Evolutionary conservation across 2,888 invertebrate genomes (phyloP).

Genomic region (Philereme transversata): DNA sequence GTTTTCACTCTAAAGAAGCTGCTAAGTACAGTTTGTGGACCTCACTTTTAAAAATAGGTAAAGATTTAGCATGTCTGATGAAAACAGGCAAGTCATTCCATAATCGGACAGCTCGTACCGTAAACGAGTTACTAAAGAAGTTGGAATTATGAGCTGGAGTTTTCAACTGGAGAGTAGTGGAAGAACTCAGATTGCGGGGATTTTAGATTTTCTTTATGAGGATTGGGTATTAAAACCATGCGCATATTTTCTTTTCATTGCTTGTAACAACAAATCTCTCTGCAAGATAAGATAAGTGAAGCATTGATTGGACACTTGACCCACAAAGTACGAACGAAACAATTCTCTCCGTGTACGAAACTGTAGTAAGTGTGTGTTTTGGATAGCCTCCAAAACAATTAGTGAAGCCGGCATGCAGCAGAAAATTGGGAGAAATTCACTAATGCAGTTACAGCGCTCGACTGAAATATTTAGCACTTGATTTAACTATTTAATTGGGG

Average conservation of each 20-base stretch:
- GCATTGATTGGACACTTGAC: slow-evolving; percentile 29
- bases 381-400: slow-evolving; percentile 81
- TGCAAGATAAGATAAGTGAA: slow-evolving; percentile 6
- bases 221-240: too few species aligned
- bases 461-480: slow-evolving; percentile 45
- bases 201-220: too few species aligned
- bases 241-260: slow-evolving; percentile 13
- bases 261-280: slow-evolving; percentile 21
- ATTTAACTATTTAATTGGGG: slow-evolving; percentile 38
- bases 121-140: too few species aligned
- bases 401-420: slow-evolving; percentile 63
- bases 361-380: slow-evolving; percentile 78
- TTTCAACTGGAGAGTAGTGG: too few species aligned
- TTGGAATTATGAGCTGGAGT: too few species aligned
- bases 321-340: slow-evolving; percentile 33
- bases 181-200: too few species aligned
- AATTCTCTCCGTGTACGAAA: slow-evolving; percentile 61
- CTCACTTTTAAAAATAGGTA: too few species aligned
- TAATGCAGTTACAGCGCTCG: slow-evolving; percentile 64
- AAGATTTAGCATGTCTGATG: too few species aligned
- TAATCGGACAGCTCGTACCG: too few species aligned
- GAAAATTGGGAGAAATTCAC: slow-evolving; percentile 52
- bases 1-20: too few species aligned
- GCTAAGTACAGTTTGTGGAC: too few species aligned
- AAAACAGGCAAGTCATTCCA: too few species aligned